Evolutionary conservation across 1,140 invertebrate genomes (phyloP).

Genomic region (Diploscapter pachys): DNA sequence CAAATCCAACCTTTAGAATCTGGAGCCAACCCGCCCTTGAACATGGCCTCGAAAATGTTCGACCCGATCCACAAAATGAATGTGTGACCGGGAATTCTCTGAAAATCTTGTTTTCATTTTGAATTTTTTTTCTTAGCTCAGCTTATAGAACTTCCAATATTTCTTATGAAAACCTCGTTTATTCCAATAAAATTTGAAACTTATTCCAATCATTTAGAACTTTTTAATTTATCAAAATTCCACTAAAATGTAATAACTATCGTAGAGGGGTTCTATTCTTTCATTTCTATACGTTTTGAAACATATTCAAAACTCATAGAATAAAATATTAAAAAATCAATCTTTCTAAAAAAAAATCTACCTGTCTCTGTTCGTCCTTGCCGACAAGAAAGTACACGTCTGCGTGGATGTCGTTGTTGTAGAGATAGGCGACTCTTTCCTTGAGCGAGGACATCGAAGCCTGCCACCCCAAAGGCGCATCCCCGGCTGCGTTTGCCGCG

Average conservation of each 20-base stretch:
- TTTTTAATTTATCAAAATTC: too few relatives aligned
- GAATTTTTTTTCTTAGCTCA: too few relatives aligned
- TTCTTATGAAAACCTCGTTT: too few relatives aligned
- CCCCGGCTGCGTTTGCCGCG: neutral
- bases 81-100: constrained; percentile 78
- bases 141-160: too few relatives aligned
- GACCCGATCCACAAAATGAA: constrained; percentile 78
- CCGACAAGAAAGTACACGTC: constrained; percentile 79
- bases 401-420: constrained; percentile 76
- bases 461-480: constrained; percentile 55
- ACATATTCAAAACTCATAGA: too few relatives aligned
- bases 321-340: too few relatives aligned
- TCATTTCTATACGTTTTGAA: too few relatives aligned
- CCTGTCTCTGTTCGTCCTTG: constrained; percentile 26
- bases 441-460: constrained; percentile 72
- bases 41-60: constrained; percentile 82
- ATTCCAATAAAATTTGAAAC: too few relatives aligned
- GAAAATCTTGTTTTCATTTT: constrained; percentile 60
- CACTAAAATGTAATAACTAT: too few relatives aligned
- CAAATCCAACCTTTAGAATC: constrained; percentile 10
- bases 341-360: neutral
- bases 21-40: constrained; percentile 67
- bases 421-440: constrained; percentile 74
- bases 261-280: too few relatives aligned
- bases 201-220: too few relatives aligned